A percentile compares a stretch with the other conserved stretches of the same genome.
These are phyloP conservation scores for Rhopalosiphum maidis DNA, from an alignment of 1,140 invertebrate genomes.

Conservation along the genomic window DNA sequence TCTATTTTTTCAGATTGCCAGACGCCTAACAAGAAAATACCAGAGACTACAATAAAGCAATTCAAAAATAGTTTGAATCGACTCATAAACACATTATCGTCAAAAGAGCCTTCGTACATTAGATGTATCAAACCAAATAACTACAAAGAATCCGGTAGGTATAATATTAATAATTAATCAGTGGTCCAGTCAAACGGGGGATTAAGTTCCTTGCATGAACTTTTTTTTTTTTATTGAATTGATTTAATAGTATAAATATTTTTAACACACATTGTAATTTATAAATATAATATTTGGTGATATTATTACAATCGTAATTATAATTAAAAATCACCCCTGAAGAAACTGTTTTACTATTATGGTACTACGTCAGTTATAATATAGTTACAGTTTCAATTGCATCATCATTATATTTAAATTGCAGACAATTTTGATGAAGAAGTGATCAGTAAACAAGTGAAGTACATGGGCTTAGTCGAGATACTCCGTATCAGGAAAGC, in stretches of 20 bases:
- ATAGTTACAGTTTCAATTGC: neutral
- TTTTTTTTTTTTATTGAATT: neutral
- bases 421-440: slow-evolving; percentile 38
- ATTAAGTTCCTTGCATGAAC: neutral
- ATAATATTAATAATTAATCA: neutral
- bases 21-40: slow-evolving; percentile 60
- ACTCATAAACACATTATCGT: slow-evolving; percentile 75
- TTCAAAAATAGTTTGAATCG: slow-evolving; percentile 77
- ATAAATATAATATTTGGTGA: neutral
- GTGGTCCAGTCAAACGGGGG: neutral
- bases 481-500: slow-evolving; percentile 71
- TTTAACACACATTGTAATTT: neutral
- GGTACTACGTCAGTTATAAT: neutral
- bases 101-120: slow-evolving; percentile 77
- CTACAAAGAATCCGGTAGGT: slow-evolving; percentile 69
- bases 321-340: neutral
- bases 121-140: slow-evolving; percentile 83
- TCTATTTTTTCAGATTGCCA: slow-evolving; percentile 60
- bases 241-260: neutral
- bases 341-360: neutral
- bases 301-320: neutral
- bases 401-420: neutral
- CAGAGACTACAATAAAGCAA: slow-evolving; percentile 77
- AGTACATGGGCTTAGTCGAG: slow-evolving; percentile 67
- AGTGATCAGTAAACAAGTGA: slow-evolving; percentile 43